Conservation (phyloP, 2,113 vertebrate genomes). For the Stegostoma tigrinum region DNA sequence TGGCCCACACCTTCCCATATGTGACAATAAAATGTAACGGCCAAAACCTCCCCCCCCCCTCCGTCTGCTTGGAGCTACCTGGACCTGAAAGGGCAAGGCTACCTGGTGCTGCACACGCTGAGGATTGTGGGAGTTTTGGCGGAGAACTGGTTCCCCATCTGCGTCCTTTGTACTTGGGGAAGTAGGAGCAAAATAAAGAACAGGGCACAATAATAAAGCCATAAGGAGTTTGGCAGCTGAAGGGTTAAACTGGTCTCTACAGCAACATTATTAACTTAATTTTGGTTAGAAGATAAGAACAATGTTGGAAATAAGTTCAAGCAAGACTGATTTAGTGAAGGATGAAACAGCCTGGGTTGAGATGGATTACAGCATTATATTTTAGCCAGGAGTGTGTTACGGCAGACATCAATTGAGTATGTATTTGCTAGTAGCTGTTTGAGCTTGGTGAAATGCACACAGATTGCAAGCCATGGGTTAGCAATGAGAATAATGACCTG, state of each 20-base stretch:
- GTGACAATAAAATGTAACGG: neutral
- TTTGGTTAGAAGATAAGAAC: neutral
- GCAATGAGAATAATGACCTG: constrained; percentile 9
- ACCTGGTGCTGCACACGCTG: neutral
- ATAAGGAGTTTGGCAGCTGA: neutral
- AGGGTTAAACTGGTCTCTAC: neutral
- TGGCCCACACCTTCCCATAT: neutral
- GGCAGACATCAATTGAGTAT: constrained; percentile 2
- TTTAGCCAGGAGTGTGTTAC: constrained; percentile 18
- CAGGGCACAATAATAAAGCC: neutral
- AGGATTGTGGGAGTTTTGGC: neutral
- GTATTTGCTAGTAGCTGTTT: neutral
- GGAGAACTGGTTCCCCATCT: neutral
- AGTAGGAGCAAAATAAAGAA: too few relatives aligned
- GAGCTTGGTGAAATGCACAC: neutral
- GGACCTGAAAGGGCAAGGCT: neutral
- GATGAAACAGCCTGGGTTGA: neutral
- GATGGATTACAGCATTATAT: constrained; percentile 20
- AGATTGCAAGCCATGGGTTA: neutral
- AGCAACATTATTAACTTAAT: neutral
- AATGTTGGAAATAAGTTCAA: neutral
- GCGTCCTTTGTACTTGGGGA: neutral
- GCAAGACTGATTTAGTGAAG: neutral
- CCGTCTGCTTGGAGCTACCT: neutral
- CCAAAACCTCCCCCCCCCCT: too few relatives aligned